These are phyloP conservation scores for Mus spicilegus DNA, from an alignment of 2,113 vertebrate genomes.

Conservation along the genomic window DNA sequence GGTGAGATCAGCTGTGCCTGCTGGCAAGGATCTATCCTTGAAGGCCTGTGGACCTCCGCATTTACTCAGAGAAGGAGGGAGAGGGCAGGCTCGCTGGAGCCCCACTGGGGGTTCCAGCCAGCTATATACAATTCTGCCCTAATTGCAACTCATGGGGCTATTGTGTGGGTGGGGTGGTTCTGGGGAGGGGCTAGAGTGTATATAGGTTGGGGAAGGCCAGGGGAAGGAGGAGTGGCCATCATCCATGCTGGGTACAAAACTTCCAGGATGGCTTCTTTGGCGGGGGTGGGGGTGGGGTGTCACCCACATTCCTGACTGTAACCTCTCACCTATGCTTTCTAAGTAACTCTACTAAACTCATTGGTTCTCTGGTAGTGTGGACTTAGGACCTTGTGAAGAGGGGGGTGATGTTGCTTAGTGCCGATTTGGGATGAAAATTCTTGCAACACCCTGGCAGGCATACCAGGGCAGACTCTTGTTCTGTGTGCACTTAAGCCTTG, in stretches of 20 bases:
- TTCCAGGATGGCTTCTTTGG: not conserved
- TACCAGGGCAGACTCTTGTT: not conserved
- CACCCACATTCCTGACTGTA: not conserved
- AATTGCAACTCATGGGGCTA: not conserved
- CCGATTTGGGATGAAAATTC: not conserved
- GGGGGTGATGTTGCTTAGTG: too few species aligned
- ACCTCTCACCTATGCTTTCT: not conserved
- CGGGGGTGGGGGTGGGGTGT: rapidly evolving
- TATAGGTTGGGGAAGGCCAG: not conserved
- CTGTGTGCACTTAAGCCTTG: not conserved
- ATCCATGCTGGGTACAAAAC: not conserved
- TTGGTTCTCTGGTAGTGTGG: not conserved
- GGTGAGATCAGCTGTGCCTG: not conserved
- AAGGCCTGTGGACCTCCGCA: not conserved
- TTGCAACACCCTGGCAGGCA: not conserved
- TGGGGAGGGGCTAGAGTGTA: not conserved
- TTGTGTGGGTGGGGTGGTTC: not conserved
- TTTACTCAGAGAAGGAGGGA: not conserved
- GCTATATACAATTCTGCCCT: not conserved
- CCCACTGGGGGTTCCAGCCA: not conserved
- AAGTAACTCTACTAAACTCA: not conserved
- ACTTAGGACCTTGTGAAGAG: not conserved
- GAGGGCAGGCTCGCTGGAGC: not conserved
- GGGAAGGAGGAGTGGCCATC: not conserved
- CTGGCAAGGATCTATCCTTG: not conserved